phyloP scores from a whole-genome alignment of 1,140 invertebrate species.

The Caenorhabditis brenneri region DNA sequence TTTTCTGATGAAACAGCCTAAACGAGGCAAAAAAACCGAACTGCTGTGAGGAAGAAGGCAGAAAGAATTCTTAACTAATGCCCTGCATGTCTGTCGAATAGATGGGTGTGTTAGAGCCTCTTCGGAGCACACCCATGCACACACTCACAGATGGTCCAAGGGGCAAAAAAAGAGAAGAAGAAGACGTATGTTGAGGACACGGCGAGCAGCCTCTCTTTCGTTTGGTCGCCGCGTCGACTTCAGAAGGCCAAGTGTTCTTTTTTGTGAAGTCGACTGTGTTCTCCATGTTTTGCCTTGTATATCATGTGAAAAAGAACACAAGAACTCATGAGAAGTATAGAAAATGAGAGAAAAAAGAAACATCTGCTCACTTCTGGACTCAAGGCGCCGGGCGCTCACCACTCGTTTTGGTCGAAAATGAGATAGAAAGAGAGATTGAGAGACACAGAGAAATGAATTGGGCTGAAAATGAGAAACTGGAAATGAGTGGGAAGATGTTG shows the following conservation, averaged over 20 bases:
- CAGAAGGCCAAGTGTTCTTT: constrained; percentile 35
- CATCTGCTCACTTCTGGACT: not conserved
- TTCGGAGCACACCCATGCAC: not conserved
- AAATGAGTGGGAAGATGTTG: not conserved
- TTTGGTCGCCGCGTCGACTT: not conserved
- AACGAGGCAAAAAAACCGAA: not conserved
- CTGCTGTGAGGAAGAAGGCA: too few relatives aligned
- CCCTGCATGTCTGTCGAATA: not conserved
- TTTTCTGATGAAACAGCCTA: too few relatives aligned
- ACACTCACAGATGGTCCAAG: not conserved
- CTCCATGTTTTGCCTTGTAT: not conserved
- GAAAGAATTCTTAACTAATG: not conserved
- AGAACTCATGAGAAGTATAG: not conserved
- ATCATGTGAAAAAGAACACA: not conserved
- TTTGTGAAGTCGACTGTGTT: not conserved
- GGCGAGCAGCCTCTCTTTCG: not conserved
- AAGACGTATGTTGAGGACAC: not conserved
- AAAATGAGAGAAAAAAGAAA: constrained; percentile 12
- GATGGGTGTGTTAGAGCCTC: not conserved
- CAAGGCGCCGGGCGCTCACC: not conserved
- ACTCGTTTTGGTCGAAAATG: not conserved
- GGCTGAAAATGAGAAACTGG: not conserved
- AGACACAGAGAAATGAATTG: too few relatives aligned
- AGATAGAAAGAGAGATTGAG: not conserved
- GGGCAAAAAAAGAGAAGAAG: not conserved